Conservation (phyloP, 2,888 invertebrate genomes). For the Drosophila nr. perissopoda region DNA sequence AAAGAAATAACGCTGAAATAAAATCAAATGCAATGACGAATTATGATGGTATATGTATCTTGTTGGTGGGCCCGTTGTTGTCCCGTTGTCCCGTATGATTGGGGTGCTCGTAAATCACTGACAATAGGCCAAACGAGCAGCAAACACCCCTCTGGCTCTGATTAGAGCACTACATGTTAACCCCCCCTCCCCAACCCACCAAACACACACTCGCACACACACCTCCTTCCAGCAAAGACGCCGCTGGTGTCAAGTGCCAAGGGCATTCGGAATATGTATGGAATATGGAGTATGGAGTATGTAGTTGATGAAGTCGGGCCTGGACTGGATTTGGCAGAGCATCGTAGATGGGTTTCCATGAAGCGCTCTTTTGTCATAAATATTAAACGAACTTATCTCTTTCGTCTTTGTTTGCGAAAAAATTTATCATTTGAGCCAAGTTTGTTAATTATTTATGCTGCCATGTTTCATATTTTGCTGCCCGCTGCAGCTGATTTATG, state of each 20-base stretch:
- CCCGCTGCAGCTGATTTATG: slow-evolving; percentile 67
- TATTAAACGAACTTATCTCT: slow-evolving; percentile 85
- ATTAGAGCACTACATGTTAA: slow-evolving; percentile 49
- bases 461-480: slow-evolving; percentile 69
- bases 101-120: slow-evolving; percentile 83
- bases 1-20: slow-evolving; percentile 78
- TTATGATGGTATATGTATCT: slow-evolving; percentile 69
- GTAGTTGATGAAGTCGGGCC: slow-evolving; percentile 32
- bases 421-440: slow-evolving; percentile 82
- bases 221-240: background rate
- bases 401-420: slow-evolving; percentile 67
- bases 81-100: slow-evolving; percentile 70
- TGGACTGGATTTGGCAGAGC: slow-evolving; percentile 8
- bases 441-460: slow-evolving; percentile 85
- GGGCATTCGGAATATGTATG: slow-evolving; percentile 67
- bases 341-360: slow-evolving; percentile 14
- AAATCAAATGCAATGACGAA: slow-evolving; percentile 83
- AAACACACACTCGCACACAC: background rate
- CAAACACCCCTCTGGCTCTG: slow-evolving; percentile 57
- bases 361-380: slow-evolving; percentile 82
- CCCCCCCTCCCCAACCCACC: background rate
- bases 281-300: slow-evolving; percentile 19
- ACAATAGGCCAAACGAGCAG: slow-evolving; percentile 57
- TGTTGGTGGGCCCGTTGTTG: slow-evolving; percentile 50
- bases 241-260: slow-evolving; percentile 71